phyloP scores from a whole-genome alignment of 2,888 invertebrate genomes.

The Drepanosiphum platanoidis region DNA sequence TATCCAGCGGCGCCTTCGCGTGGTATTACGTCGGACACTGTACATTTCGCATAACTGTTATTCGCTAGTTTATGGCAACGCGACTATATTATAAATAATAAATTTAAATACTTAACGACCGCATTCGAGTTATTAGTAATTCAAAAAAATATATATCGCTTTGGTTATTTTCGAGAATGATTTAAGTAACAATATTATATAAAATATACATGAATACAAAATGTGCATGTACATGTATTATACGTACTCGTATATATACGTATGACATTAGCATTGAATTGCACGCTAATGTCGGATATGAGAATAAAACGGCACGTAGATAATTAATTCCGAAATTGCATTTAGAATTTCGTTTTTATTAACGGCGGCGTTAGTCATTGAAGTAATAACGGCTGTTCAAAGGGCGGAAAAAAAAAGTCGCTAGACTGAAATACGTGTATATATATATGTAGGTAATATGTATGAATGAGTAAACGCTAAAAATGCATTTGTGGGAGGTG shows the following conservation, averaged over 20 bases:
- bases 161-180: too few species aligned
- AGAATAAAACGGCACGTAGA: neutral
- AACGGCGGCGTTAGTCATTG: neutral
- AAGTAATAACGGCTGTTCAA: neutral
- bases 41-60: neutral
- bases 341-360: neutral
- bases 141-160: too few species aligned
- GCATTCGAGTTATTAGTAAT: neutral
- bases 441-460: too few species aligned
- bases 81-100: neutral
- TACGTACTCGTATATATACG: too few species aligned
- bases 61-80: neutral
- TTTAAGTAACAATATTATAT: too few species aligned
- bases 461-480: too few species aligned
- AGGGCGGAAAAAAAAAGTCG: neutral
- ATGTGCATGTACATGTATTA: too few species aligned
- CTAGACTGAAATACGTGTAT: neutral
- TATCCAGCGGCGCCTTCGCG: neutral
- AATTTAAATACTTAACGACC: neutral
- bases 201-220: too few species aligned
- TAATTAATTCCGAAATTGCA: neutral
- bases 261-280: neutral
- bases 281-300: neutral
- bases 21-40: neutral
- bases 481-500: neutral